A percentile compares a stretch with the other conserved stretches of the same genome.
phyloP scores from a whole-genome alignment of 2,888 invertebrate genomes.

The Drosophila aldrichi region DNA sequence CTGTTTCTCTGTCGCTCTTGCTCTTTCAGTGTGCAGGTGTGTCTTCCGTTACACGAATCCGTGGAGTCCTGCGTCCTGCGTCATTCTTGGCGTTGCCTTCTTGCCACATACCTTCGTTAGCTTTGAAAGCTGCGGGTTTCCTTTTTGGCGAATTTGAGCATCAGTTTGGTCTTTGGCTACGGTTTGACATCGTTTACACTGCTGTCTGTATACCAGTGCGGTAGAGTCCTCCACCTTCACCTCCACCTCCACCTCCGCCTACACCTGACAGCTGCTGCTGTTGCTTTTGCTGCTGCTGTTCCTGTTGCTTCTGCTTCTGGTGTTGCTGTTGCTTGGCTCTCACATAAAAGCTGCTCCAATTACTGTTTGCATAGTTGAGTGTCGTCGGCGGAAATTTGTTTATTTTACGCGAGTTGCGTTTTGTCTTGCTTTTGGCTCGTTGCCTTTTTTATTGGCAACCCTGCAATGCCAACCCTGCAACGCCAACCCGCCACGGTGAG shows the following conservation, averaged over 20 bases:
- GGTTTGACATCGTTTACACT: slow-evolving; percentile 58
- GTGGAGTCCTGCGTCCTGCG: slow-evolving; percentile 24
- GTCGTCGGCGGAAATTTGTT: slow-evolving; percentile 79
- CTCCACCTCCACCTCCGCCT: neutral
- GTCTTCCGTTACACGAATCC: slow-evolving; percentile 52
- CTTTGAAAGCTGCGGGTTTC: slow-evolving; percentile 49
- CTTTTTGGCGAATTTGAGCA: slow-evolving; percentile 58
- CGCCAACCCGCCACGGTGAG: slow-evolving; percentile 11
- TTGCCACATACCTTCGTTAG: slow-evolving; percentile 48
- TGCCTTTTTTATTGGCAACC: slow-evolving; percentile 61
- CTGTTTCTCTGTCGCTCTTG: neutral
- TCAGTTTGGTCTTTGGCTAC: slow-evolving; percentile 67
- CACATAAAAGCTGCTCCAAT: slow-evolving; percentile 74
- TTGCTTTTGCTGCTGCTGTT: slow-evolving; percentile 3
- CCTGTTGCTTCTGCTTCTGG: too few relatives aligned
- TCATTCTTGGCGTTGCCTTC: slow-evolving; percentile 7
- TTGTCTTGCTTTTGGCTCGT: slow-evolving; percentile 58
- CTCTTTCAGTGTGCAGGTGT: neutral
- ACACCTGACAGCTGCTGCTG: slow-evolving; percentile 7
- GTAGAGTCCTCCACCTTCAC: slow-evolving; percentile 17
- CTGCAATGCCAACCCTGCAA: slow-evolving; percentile 18
- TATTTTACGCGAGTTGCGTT: slow-evolving; percentile 80
- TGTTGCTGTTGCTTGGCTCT: slow-evolving; percentile 34
- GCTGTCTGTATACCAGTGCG: slow-evolving; percentile 43
- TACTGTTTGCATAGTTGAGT: slow-evolving; percentile 81